Evolutionary conservation across 2,888 invertebrate genomes (phyloP).

Genomic region (Notodonta dromedarius): DNA sequence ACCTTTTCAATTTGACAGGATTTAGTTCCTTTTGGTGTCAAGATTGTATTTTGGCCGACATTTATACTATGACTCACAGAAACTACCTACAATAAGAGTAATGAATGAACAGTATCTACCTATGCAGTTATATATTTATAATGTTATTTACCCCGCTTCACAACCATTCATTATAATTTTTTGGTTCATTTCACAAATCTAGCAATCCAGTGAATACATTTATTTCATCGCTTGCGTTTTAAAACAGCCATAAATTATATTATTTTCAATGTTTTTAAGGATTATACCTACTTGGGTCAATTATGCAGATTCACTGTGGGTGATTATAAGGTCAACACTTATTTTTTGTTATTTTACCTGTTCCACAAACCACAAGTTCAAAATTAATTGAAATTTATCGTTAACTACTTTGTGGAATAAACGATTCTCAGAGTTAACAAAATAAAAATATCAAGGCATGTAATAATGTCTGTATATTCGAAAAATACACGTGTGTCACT

Average conservation of each 20-base stretch:
- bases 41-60: conserved; percentile 1
- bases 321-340: background rate
- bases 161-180: background rate
- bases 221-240: too few relatives aligned
- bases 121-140: background rate
- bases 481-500: conserved; percentile 27
- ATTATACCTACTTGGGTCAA: background rate
- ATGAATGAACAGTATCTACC: conserved; percentile 1
- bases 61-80: background rate
- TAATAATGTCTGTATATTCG: conserved; percentile 41
- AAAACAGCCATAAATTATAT: too few relatives aligned
- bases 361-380: background rate
- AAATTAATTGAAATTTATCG: background rate
- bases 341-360: background rate
- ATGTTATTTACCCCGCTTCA: background rate
- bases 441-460: conserved; percentile 38
- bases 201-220: too few relatives aligned
- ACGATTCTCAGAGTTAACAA: conserved; percentile 17
- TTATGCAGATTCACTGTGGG: background rate
- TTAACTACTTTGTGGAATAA: background rate
- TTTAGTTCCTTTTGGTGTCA: conserved; percentile 5
- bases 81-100: background rate
- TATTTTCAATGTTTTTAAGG: too few relatives aligned
- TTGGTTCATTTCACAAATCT: background rate
- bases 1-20: conserved; percentile 6